Evolutionary conservation across 2,797 vertebrate genomes (phyloP).

Genomic region (Carcharodon carcharias): DNA sequence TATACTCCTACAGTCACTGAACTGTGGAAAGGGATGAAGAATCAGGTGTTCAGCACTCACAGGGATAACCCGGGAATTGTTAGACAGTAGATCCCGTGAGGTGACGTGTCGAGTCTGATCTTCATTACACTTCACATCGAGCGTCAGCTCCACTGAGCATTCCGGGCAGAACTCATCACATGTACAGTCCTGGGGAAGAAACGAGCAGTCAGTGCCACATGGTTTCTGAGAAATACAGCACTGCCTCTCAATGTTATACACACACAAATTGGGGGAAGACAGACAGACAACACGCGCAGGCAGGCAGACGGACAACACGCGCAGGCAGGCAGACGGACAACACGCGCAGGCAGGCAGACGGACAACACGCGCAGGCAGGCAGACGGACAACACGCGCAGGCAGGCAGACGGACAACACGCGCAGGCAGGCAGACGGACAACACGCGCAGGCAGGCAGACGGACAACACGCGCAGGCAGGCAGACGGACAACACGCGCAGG

Average conservation of each 20-base stretch:
- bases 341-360: too few species aligned
- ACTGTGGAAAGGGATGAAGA: neutral
- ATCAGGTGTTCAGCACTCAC: conserved; percentile 54
- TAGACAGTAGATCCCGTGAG: conserved; percentile 86
- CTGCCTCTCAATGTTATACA: fast-evolving
- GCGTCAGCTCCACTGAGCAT: conserved; percentile 89
- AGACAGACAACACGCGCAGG: too few species aligned
- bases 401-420: too few species aligned
- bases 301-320: too few species aligned
- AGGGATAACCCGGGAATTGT: conserved; percentile 88
- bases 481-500: too few species aligned
- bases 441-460: neutral
- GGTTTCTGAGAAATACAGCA: neutral
- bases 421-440: fast-evolving
- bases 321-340: too few species aligned
- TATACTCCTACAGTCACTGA: too few species aligned
- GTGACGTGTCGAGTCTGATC: conserved; percentile 95
- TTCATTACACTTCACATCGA: conserved; percentile 87
- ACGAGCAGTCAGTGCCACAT: neutral
- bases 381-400: too few species aligned
- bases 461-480: neutral
- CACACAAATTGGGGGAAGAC: too few species aligned
- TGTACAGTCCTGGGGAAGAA: conserved; percentile 74
- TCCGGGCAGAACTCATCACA: conserved; percentile 96
- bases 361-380: too few species aligned